A percentile compares a stretch with the other conserved stretches of the same genome.
Evolutionary conservation across 2,113 vertebrate species (phyloP).

Genomic region (Notiomystis cincta): DNA sequence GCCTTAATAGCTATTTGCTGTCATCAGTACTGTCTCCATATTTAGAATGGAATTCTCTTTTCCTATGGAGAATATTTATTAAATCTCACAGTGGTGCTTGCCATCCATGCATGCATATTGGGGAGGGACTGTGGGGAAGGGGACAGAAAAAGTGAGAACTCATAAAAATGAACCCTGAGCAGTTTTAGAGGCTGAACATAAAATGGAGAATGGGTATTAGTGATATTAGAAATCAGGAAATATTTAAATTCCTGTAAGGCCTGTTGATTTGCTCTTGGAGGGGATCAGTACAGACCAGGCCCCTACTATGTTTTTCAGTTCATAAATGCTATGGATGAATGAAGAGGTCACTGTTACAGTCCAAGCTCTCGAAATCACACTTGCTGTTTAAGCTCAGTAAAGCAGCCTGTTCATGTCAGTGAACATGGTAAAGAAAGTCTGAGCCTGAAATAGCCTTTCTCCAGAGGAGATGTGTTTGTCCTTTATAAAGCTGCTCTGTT

Average conservation of each 20-base stretch:
- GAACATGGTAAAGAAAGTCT: background rate
- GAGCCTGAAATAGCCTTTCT: background rate
- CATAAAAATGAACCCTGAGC: background rate
- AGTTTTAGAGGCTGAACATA: background rate
- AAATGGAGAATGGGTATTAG: background rate
- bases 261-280: background rate
- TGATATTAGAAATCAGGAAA: background rate
- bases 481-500: background rate
- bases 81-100: fast-evolving
- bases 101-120: fast-evolving
- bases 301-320: background rate
- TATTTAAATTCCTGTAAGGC: background rate
- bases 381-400: background rate
- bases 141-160: background rate
- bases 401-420: background rate
- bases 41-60: background rate
- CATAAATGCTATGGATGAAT: background rate
- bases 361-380: background rate
- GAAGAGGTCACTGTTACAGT: background rate
- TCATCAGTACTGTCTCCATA: background rate
- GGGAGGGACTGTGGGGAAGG: background rate
- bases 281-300: background rate
- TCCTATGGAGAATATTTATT: background rate
- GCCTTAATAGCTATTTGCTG: background rate
- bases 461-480: background rate